These are phyloP conservation scores for Pseudorhombus dupliciocellatus DNA, from an alignment of 2,113 vertebrate genomes.

Conservation along the genomic window DNA sequence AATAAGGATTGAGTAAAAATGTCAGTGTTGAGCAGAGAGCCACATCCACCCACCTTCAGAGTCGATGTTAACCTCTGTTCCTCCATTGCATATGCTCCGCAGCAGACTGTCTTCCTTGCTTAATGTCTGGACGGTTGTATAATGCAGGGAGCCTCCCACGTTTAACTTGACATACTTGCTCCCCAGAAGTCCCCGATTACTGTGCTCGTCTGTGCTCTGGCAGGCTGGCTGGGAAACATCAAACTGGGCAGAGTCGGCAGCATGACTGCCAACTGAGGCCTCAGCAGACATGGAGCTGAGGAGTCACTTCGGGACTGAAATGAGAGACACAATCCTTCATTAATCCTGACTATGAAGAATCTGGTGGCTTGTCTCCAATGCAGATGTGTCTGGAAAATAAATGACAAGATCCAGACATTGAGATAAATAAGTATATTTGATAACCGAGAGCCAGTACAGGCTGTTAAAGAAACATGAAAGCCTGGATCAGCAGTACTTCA, in stretches of 20 bases:
- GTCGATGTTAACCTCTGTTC: constrained; percentile 84
- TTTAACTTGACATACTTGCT: constrained; percentile 92
- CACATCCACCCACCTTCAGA: constrained; percentile 80
- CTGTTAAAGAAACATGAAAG: background rate
- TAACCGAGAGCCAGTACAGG: too few species aligned
- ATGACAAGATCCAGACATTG: too few species aligned
- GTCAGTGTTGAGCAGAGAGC: background rate
- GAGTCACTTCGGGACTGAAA: constrained; percentile 53
- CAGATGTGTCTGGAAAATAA: background rate
- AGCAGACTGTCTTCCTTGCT: constrained; percentile 88
- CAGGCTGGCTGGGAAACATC: constrained; percentile 56
- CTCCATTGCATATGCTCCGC: constrained; percentile 86
- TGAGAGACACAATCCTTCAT: too few species aligned
- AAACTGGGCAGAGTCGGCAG: constrained; percentile 64
- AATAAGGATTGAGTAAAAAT: background rate
- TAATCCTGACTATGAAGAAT: background rate
- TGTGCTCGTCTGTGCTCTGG: constrained; percentile 69
- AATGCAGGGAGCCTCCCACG: constrained; percentile 88
- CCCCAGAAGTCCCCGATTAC: constrained; percentile 74
- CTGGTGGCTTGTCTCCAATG: background rate
- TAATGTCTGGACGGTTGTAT: constrained; percentile 89
- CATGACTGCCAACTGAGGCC: constrained; percentile 78
- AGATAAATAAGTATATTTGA: too few species aligned
- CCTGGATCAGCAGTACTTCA: background rate
- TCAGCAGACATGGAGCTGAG: constrained; percentile 82